Conservation (phyloP, 2,888 invertebrate genomes). For the Leptinotarsa peninsularis region DNA sequence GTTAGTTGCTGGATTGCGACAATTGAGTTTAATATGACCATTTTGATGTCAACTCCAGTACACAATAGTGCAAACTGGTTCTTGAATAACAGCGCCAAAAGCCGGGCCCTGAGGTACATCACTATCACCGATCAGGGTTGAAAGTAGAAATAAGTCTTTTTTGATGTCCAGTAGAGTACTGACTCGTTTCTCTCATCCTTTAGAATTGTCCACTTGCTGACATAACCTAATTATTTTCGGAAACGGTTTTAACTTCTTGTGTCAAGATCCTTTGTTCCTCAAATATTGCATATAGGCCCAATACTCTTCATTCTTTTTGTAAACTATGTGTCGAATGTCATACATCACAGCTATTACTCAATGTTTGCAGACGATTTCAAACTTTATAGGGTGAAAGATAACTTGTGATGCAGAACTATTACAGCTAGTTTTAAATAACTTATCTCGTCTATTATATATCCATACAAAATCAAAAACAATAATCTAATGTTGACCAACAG, state of each 20-base stretch:
- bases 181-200: neutral
- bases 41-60: neutral
- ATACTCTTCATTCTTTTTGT: no score
- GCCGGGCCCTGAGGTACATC: neutral
- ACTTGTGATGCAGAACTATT: no score
- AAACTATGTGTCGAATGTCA: no score
- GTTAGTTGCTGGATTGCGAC: neutral
- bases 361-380: no score
- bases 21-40: conserved; percentile 1
- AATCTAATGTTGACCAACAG: no score
- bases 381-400: no score
- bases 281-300: no score
- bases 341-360: no score
- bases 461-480: no score
- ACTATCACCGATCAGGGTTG: neutral
- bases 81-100: neutral
- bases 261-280: neutral
- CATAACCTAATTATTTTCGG: neutral
- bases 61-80: neutral
- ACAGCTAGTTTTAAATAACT: no score
- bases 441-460: no score
- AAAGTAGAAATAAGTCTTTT: neutral
- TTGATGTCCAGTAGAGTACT: neutral
- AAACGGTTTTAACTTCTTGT: neutral
- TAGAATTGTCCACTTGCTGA: neutral